Conservation (phyloP, 2,888 invertebrate genomes). For the Disparrhopalites patrizii region DNA sequence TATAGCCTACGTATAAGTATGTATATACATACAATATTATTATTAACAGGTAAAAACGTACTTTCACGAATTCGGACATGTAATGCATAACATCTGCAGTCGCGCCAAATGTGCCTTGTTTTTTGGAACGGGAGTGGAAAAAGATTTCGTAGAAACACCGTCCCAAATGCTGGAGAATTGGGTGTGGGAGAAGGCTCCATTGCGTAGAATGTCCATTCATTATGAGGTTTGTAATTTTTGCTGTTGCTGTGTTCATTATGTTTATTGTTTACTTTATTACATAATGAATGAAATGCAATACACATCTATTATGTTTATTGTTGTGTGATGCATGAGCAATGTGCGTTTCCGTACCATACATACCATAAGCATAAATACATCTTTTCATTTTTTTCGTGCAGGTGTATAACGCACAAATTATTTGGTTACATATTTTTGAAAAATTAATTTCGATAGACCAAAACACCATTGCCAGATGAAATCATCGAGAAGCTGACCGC, state of each 20-base stretch:
- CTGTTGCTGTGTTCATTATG: background rate
- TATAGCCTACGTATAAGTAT: slow-evolving; percentile 16
- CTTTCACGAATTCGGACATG: slow-evolving; percentile 58
- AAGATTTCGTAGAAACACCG: slow-evolving; percentile 54
- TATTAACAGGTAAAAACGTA: slow-evolving; percentile 52
- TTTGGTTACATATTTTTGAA: too few species aligned
- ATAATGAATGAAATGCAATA: too few species aligned
- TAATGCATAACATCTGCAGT: slow-evolving; percentile 56
- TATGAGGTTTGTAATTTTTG: slow-evolving; percentile 48
- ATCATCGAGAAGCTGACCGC: slow-evolving; percentile 52
- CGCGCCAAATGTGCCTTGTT: slow-evolving; percentile 53
- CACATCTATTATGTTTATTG: too few species aligned
- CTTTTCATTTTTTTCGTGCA: too few species aligned
- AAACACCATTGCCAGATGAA: slow-evolving; percentile 52
- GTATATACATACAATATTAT: too few species aligned
- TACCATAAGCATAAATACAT: too few species aligned
- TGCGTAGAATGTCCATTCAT: slow-evolving; percentile 54
- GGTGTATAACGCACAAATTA: too few species aligned
- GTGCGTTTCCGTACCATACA: too few species aligned
- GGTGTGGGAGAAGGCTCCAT: slow-evolving; percentile 55
- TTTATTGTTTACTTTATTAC: background rate
- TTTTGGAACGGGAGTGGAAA: slow-evolving; percentile 54
- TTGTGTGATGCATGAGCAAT: too few species aligned
- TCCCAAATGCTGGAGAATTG: slow-evolving; percentile 54
- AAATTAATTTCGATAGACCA: too few species aligned